Evolutionary conservation across 2,113 vertebrate species (phyloP).

Genomic region (Pipra filicauda): DNA sequence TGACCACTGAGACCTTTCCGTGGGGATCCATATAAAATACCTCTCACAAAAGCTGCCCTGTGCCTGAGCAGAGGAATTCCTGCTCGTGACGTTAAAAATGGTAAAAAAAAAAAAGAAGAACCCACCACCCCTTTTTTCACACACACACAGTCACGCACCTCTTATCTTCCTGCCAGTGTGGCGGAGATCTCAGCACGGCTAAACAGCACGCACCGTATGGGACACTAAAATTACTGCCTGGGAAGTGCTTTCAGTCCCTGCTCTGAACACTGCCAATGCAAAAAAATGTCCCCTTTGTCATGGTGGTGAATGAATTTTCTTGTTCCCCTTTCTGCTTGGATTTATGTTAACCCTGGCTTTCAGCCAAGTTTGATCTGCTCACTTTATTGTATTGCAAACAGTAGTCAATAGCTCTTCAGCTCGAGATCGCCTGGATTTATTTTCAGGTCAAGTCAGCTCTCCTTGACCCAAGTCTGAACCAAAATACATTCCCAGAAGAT

Average conservation of each 20-base stretch:
- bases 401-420: constrained; percentile 66
- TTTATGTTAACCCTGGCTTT: constrained; percentile 48
- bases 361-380: constrained; percentile 41
- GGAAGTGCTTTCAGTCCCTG: not conserved
- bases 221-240: not conserved
- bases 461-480: constrained; percentile 59
- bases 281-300: constrained; percentile 54
- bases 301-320: constrained; percentile 42
- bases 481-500: constrained; percentile 63
- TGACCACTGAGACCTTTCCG: not conserved
- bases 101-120: not conserved
- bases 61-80: constrained; percentile 27
- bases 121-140: not conserved
- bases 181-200: not conserved
- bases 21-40: constrained; percentile 54
- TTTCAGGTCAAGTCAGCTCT: constrained; percentile 68
- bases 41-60: constrained; percentile 54
- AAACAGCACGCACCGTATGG: not conserved
- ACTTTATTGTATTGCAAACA: constrained; percentile 61
- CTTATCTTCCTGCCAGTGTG: not conserved
- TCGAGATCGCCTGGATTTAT: constrained; percentile 56
- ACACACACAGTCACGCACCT: not conserved
- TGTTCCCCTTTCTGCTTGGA: constrained; percentile 49
- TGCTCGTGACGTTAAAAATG: constrained; percentile 8
- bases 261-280: not conserved